Base-by-base conservation (phyloP, 2,888 invertebrate species). In the Antitype chi region DNA sequence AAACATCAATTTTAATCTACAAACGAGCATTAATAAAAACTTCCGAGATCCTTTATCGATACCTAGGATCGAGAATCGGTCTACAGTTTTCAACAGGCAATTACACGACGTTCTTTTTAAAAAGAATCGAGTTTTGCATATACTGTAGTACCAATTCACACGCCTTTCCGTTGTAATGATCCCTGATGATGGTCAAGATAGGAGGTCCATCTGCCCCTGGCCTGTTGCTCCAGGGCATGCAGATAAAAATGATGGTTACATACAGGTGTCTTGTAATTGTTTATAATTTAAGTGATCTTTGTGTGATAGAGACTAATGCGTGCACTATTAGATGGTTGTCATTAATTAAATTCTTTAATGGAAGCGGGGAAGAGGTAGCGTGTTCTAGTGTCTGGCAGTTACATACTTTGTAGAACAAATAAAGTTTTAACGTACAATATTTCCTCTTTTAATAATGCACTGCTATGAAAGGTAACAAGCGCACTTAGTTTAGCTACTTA, bases 161-260 rank as follows among this genome's bases (percentile, higher is more conserved):
- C 73, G 74, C 83, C 74, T 83, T 32, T 53, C 20, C 43, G 28
- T 74, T 85, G 77, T 86, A 85, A 86, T 86, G 82, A 85, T 74
- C 63, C 9, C 38, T 20, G 82, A 82, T 74, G 71, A 72, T 6
- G 47, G 38, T 53, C 8, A 8, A 60, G 72, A 76, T 84, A 79
- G 32, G n/a, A 5, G 47, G 17, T 15, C 69, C 84, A 84, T 81
- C 83, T 84, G 84, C 74, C 60, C 11, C 8, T n/a, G 25, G 23
- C 23, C 11, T 25, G 28, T 80, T 5, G 66, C 66, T 47, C 15
- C 25, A 23, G 63, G 80, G 47, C 11, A 20, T 57, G n/a, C 1
- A n/a, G 63, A 67, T 62, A 81, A 77, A 81, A 53, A 80, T 74
- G 52, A 64, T 72, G 66, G 47, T 53, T 64, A 32, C n/a, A 32